Percentiles rank a stretch among this genome's conserved stretches.
These are phyloP conservation scores for Scylla paramamosain DNA, from an alignment of 1,140 invertebrate genomes.

Conservation along the genomic window DNA sequence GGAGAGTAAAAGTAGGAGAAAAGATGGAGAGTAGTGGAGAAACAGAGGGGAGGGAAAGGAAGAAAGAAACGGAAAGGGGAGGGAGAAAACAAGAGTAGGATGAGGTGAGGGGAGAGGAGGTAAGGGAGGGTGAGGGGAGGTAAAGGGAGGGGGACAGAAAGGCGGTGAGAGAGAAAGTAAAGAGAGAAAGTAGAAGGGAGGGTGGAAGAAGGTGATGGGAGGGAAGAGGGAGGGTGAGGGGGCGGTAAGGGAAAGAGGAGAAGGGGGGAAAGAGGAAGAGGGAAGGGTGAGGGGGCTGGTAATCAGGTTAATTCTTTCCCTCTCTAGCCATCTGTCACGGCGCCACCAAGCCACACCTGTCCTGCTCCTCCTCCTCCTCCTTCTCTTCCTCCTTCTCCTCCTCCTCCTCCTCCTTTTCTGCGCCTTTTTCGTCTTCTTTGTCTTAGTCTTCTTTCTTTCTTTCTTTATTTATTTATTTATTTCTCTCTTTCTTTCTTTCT, in stretches of 20 bases:
- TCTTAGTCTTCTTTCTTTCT: not conserved
- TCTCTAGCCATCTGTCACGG: conserved; percentile 43
- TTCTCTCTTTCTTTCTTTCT: not conserved
- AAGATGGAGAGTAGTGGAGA: not conserved
- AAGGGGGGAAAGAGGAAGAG: not conserved
- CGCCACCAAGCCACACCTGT: not conserved
- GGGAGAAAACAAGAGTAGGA: too few relatives aligned
- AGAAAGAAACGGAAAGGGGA: not conserved
- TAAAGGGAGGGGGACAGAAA: too few relatives aligned
- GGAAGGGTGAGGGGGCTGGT: conserved; percentile 3
- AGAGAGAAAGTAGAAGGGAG: not conserved
- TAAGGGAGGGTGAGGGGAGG: too few relatives aligned
- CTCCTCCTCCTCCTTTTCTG: not conserved
- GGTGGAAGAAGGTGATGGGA: not conserved
- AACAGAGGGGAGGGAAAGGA: too few relatives aligned
- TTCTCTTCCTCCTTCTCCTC: not conserved
- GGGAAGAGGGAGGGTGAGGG: not conserved
- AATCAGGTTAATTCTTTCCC: conserved; percentile 39
- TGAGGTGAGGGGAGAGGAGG: too few relatives aligned
- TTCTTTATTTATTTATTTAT: not conserved
- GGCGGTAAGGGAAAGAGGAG: not conserved
- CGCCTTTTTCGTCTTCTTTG: not conserved
- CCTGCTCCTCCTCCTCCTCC: not conserved
- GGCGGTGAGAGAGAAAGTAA: not conserved
- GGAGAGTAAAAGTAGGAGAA: not conserved